Conservation (phyloP, 2,888 invertebrate species). For the Drepana falcataria region DNA sequence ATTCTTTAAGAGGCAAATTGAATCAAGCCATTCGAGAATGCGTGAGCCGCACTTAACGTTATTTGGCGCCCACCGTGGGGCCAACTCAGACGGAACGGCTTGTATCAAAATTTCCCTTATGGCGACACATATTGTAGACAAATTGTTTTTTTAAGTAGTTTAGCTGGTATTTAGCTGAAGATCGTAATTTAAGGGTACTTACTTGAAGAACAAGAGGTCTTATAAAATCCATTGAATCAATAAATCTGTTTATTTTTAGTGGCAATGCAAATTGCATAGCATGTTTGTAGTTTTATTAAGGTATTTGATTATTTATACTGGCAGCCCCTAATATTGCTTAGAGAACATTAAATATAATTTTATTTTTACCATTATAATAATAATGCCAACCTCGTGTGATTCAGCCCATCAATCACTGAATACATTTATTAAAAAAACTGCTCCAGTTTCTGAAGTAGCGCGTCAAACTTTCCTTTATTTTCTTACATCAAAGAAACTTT, state of each 20-base stretch:
- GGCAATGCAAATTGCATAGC: too few species aligned
- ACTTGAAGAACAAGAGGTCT: too few species aligned
- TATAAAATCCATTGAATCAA: too few species aligned
- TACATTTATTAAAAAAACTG: conserved; percentile 3
- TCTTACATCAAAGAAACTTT: background rate
- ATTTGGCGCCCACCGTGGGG: conserved; percentile 14
- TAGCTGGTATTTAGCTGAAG: background rate
- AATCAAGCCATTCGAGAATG: conserved; percentile 22
- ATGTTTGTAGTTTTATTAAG: too few species aligned
- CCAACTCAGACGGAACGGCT: background rate
- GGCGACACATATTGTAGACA: background rate
- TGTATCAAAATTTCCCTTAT: background rate
- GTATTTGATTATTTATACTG: too few species aligned
- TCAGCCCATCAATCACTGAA: conserved; percentile 1
- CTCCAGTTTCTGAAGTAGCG: background rate
- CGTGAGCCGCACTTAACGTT: conserved; percentile 8
- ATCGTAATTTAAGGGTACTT: background rate
- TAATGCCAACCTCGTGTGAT: background rate
- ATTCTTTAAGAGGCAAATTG: conserved; percentile 28
- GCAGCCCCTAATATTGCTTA: too few species aligned
- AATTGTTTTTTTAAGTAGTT: background rate
- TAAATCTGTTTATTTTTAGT: too few species aligned
- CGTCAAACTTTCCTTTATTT: conserved; percentile 2
- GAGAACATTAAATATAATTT: too few species aligned
- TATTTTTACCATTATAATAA: background rate